Evolutionary conservation across 2,888 invertebrate species (phyloP).

Genomic region (Polyommatus icarus): DNA sequence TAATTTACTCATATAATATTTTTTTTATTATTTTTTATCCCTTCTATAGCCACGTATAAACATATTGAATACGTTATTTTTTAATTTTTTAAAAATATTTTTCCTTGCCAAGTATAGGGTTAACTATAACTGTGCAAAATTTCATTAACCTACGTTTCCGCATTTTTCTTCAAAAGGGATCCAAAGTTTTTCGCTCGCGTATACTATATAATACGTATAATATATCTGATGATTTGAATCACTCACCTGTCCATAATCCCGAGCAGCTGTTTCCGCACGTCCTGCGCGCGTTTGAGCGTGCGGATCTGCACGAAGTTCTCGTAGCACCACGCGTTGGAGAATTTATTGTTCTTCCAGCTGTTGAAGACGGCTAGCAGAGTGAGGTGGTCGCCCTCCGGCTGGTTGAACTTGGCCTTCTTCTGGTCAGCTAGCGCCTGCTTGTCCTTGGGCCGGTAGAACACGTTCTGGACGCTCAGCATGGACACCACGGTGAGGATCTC

Average conservation of each 20-base stretch:
- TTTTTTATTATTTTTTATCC: no score
- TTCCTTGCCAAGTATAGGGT: no score
- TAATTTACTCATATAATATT: no score
- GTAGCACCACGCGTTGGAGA: slow-evolving; percentile 99
- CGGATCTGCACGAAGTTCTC: slow-evolving; percentile 99
- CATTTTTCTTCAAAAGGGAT: no score
- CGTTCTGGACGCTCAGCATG: slow-evolving; percentile 99
- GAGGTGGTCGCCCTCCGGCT: slow-evolving; percentile 98
- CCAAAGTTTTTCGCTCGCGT: no score
- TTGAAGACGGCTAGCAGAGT: slow-evolving; percentile 99
- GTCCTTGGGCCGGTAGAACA: slow-evolving; percentile 94
- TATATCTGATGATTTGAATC: not conserved
- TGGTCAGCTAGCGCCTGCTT: slow-evolving; percentile 98
- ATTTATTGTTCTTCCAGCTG: slow-evolving; percentile 99
- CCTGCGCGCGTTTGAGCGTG: slow-evolving; percentile 97
- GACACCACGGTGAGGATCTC: slow-evolving; percentile 99
- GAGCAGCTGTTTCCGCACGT: slow-evolving; percentile 97
- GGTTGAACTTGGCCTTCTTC: slow-evolving; percentile 99
- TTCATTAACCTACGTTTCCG: no score
- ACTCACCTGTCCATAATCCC: slow-evolving; percentile 96
- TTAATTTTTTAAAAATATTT: no score
- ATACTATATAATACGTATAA: no score
- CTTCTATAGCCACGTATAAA: no score
- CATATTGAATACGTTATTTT: no score
- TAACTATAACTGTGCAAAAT: no score